Conservation (phyloP, 2,797 vertebrate species). For the Gymnoscopelus microlampas region DNA sequence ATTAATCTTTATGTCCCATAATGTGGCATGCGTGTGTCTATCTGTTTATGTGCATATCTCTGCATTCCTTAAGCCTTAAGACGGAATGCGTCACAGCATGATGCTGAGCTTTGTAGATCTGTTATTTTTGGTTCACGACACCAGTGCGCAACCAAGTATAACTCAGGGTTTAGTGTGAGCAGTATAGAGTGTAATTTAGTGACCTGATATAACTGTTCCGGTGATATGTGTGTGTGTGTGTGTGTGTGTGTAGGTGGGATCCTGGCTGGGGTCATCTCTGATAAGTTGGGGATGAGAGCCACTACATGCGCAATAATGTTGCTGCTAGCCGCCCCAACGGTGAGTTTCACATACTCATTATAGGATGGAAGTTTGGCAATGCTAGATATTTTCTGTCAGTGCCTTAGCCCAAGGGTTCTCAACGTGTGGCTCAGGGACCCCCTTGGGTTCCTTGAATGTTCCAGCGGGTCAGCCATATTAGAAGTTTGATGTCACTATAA, state of each 20-base stretch:
- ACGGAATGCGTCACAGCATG: no score
- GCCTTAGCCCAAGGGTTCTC: no score
- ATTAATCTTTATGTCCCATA: neutral
- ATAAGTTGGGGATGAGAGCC: constrained; percentile 88
- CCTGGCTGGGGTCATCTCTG: constrained; percentile 89
- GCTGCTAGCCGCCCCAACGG: constrained; percentile 90
- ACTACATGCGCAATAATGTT: constrained; percentile 94
- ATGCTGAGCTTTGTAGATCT: no score
- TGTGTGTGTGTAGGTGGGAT: constrained; percentile 84
- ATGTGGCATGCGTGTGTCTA: neutral
- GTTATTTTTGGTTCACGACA: neutral
- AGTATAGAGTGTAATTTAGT: no score
- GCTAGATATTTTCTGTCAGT: no score
- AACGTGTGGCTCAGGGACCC: no score
- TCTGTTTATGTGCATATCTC: neutral
- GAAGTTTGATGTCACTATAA: no score
- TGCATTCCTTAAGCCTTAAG: neutral
- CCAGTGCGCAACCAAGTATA: no score
- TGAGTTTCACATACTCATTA: constrained; percentile 64
- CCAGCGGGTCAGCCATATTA: no score
- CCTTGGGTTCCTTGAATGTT: no score
- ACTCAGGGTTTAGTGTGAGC: no score
- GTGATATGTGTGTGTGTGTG: constrained; percentile 17
- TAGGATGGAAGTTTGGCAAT: neutral
- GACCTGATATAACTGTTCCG: neutral